Conservation (phyloP, 2,113 vertebrate species). For the Microtus pennsylvanicus region DNA sequence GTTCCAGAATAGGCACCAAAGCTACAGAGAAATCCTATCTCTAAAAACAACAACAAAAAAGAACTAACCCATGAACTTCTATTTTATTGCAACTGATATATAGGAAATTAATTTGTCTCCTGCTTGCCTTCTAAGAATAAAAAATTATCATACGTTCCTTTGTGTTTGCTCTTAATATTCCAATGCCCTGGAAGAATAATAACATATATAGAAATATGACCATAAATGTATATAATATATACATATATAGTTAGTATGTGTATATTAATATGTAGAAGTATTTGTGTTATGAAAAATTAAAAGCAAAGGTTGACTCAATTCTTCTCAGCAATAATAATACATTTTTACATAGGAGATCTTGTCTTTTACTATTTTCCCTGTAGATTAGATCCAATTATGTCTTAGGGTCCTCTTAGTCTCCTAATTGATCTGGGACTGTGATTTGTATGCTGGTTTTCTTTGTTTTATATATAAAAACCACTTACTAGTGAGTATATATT, state of each 20-base stretch:
- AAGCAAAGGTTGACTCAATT: not conserved
- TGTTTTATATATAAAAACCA: too few species aligned
- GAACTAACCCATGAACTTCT: not conserved
- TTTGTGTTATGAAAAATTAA: not conserved
- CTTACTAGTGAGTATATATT: too few species aligned
- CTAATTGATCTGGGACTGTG: too few species aligned
- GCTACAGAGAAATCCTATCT: too few species aligned
- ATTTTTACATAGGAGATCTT: not conserved
- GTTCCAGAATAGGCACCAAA: too few species aligned
- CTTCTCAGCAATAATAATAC: not conserved
- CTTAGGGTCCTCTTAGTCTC: too few species aligned
- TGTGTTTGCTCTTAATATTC: not conserved
- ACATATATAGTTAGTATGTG: not conserved
- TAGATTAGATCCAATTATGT: too few species aligned
- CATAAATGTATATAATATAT: not conserved
- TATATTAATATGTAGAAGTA: not conserved
- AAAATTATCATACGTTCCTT: not conserved
- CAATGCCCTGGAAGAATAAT: not conserved
- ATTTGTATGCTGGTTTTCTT: too few species aligned
- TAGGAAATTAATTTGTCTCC: not conserved
- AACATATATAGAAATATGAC: not conserved
- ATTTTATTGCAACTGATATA: not conserved
- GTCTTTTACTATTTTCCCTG: too few species aligned
- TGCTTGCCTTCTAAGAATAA: not conserved
- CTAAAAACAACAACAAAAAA: too few species aligned